These are phyloP conservation scores for Agriopis leucophaearia DNA, from an alignment of 2,888 invertebrate genomes.

Conservation along the genomic window DNA sequence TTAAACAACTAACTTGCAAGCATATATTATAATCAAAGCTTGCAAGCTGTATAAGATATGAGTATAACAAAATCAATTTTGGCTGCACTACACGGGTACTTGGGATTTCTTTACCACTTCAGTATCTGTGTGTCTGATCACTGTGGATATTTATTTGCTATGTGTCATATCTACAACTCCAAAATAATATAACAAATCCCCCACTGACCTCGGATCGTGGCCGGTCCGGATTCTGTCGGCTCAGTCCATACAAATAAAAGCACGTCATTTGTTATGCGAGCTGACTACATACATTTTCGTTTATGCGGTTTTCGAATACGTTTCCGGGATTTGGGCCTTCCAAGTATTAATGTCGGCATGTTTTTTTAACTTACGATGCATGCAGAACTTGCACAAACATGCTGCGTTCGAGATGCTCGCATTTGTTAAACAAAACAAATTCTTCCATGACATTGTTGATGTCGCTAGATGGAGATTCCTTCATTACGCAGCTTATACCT, in stretches of 20 bases:
- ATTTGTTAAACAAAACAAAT: neutral
- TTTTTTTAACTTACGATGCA: neutral
- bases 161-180: neutral
- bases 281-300: constrained; percentile 10
- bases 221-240: neutral
- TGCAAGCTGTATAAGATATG: no score
- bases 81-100: neutral
- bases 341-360: neutral
- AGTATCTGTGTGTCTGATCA: neutral
- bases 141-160: neutral
- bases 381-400: constrained; percentile 1
- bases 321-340: neutral
- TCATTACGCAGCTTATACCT: no score
- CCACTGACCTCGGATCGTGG: neutral
- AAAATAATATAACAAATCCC: constrained; percentile 1
- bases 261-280: neutral
- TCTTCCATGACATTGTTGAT: no score
- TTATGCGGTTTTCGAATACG: constrained; percentile 10
- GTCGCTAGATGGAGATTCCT: no score
- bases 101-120: neutral
- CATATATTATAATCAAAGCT: no score
- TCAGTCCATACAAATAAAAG: constrained; percentile 2
- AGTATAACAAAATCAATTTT: no score
- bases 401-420: neutral
- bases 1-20: no score